phyloP scores from a whole-genome alignment of 37 sponge, comb jelly and placozoan genomes.

The Ianthella basta region DNA sequence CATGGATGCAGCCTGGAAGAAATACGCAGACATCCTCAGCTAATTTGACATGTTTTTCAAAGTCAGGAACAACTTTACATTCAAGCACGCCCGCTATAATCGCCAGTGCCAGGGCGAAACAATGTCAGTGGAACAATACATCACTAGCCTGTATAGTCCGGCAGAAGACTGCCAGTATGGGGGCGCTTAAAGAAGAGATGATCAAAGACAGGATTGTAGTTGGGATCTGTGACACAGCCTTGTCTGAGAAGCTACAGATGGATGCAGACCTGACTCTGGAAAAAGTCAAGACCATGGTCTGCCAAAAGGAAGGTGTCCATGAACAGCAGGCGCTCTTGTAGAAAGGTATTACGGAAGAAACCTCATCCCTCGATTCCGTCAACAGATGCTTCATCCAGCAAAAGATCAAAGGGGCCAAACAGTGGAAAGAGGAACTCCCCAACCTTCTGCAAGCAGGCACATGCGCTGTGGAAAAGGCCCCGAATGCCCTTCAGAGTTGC shows the following conservation, averaged over 20 bases:
- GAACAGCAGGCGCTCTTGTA: background rate
- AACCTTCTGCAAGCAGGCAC: background rate
- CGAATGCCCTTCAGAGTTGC: background rate
- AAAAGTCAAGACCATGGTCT: background rate
- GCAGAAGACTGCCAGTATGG: background rate
- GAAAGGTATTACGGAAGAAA: background rate
- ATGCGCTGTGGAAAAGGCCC: background rate
- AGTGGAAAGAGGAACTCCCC: background rate
- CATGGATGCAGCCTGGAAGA: background rate
- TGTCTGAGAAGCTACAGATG: background rate
- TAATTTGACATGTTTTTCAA: background rate
- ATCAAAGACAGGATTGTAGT: background rate
- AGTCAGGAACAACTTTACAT: background rate
- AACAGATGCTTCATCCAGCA: background rate
- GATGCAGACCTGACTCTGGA: background rate
- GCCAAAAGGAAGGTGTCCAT: background rate
- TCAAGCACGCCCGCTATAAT: background rate
- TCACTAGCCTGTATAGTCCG: background rate
- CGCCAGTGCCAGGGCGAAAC: background rate
- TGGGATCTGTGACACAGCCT: background rate
- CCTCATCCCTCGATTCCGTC: background rate
- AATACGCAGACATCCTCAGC: background rate
- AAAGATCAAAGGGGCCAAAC: background rate
- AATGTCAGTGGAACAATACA: background rate
- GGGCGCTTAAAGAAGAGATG: background rate